Evolutionary conservation across 2,113 vertebrate species (phyloP), one percentile per base, ranked within the genome.

Genomic region (Paraplagusia blochii): DNA sequence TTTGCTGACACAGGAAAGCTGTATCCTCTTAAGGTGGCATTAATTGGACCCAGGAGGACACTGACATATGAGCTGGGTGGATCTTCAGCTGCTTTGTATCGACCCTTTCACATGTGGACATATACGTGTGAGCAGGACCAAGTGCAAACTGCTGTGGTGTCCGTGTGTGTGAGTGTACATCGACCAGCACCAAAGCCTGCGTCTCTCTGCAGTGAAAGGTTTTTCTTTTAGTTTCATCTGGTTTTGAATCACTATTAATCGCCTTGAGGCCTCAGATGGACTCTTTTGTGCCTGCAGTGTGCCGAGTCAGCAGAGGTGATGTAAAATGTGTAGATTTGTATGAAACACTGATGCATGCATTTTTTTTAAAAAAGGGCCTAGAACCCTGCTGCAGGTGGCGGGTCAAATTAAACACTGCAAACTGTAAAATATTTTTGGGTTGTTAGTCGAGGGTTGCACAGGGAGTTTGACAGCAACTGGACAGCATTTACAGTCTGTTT

Each of bases 161-260:
- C 8, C 10, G 44, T 9, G 44, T 44, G 43, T 49, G 58, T 60
- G 35, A 42, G 38, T 63, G 47, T 46, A 49, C 56, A 42, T 51
- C 7, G 15, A 65, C 53, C 52, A 47, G 47, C 35, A 46, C 63
- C 19, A 57, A n/a, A 69, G 54, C 61, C 59, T 67, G 53, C 69
- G 53, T 53, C 18, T n/a, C 42, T 72, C 59, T 17, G 61, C 67
- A 52, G 61, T 44, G 38, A 69, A 7, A 14, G 16, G 15, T 62
- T 69, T 63, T 61, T 66, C 19, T 55, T 22, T 16, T 54, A 43
- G 69, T 53, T 58, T 53, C 58, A n/a, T 68, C 59, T 72, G 11
- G 58, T 85, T 95, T 94, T 80, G 91, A 94, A 1, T 95, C 91
- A 73, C 93, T 95, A 88, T 96, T 93, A 87, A 85, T 83, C 56